These are phyloP conservation scores for Macropis europaea DNA, from an alignment of 2,888 invertebrate species.

Conservation along the genomic window DNA sequence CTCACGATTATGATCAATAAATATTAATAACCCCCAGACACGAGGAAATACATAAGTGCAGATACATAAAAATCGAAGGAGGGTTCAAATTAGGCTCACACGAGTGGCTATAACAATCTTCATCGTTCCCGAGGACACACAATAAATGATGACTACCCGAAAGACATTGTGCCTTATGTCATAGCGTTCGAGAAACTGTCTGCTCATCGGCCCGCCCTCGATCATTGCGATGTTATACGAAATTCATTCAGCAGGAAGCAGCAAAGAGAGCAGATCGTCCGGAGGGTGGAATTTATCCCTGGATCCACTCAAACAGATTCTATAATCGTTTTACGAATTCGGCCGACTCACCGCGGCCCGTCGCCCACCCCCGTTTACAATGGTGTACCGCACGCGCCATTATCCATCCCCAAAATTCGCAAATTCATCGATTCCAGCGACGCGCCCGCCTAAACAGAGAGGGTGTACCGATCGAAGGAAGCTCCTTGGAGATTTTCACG, in stretches of 20 bases:
- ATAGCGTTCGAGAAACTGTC: slow-evolving; percentile 22
- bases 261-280: slow-evolving; percentile 25
- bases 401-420: slow-evolving; percentile 46
- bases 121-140: too few relatives aligned
- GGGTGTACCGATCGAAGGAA: not conserved
- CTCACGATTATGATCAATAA: too few relatives aligned
- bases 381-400: slow-evolving; percentile 32
- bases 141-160: slow-evolving; percentile 11
- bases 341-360: slow-evolving; percentile 40
- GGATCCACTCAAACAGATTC: slow-evolving; percentile 47
- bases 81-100: too few relatives aligned
- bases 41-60: too few relatives aligned
- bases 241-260: slow-evolving; percentile 39
- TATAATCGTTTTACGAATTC: slow-evolving; percentile 63
- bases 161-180: slow-evolving; percentile 15
- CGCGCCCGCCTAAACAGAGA: not conserved
- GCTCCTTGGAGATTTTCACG: slow-evolving; percentile 19
- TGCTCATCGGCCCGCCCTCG: slow-evolving; percentile 38
- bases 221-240: slow-evolving; percentile 48
- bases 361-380: slow-evolving; percentile 24
- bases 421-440: slow-evolving; percentile 55
- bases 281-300: slow-evolving; percentile 9
- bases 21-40: too few relatives aligned
- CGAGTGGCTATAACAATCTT: too few relatives aligned
- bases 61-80: too few relatives aligned